Base-by-base conservation (phyloP, 2,888 invertebrate genomes). In the Chymomyza caudatula region DNA sequence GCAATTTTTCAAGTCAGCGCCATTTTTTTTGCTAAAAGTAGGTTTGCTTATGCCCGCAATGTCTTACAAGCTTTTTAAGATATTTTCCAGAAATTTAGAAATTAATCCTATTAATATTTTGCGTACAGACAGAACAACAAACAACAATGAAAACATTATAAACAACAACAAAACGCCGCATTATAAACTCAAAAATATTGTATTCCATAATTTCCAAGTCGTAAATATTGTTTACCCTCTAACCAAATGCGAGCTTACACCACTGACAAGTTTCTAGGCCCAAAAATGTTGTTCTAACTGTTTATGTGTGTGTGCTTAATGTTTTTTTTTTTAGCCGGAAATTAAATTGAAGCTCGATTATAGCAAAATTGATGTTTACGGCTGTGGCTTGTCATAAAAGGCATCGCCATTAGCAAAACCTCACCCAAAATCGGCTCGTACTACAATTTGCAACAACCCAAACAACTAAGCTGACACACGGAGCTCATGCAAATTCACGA, bases 271-370 rank as follows among this genome's bases (percentile, higher is more conserved):
- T 47, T 47, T 0, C 19, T 20, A 13, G 19, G 4, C 6, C 22
- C 19, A 5, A 22, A 49, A 68, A 49, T 37, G 57, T 22, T 13
- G n/a, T 51, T 19, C 2, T 3, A 22, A 51, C 4, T 23, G 49
- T 4, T 5, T 37, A 6, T 61, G 19, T 43, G 44, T 5, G 29
- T 62, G 60, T 13, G 61, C 8, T 37, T 55, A 11, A 49, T 44
- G 42, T 11, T 59, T 66, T 64, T 73, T 65, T 73, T 69, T 60
- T 56, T 60, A 44, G 51, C 74, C 86, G 84, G 84, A 85, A 85
- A 85, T 85, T 86, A 86, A 86, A 83, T 83, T 76, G 75, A 69
- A 65, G 71, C 72, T 63, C 68, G 78, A 72, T 74, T 76, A 75
- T 74, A 65, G 65, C 58, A 65, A 69, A 74, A 76, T 70, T 68